phyloP scores from a whole-genome alignment of 2,797 vertebrate genomes.

The Falco naumanni region DNA sequence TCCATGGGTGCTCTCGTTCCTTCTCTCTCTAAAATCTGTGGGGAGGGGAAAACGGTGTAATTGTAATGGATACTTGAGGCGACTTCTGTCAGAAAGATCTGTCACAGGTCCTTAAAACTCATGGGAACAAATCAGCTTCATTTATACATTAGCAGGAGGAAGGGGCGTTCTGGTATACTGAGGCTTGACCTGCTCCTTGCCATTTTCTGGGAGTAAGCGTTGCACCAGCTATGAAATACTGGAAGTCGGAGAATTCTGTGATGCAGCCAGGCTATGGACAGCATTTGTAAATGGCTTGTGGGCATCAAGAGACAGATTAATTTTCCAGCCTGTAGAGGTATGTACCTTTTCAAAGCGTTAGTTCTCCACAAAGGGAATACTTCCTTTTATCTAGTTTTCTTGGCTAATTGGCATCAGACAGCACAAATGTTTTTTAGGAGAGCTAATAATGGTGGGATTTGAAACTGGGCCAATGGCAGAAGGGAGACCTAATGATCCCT shows the following conservation, averaged over 20 bases:
- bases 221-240: not conserved
- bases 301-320: not conserved
- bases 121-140: slow-evolving; percentile 46
- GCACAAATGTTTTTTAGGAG: slow-evolving; percentile 9
- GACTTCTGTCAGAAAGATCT: slow-evolving; percentile 60
- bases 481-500: slow-evolving; percentile 35
- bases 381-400: slow-evolving; percentile 7
- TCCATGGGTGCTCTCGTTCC: not conserved
- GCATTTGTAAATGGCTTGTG: not conserved
- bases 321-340: slow-evolving; percentile 6
- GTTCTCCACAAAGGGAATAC: not conserved
- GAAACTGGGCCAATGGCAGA: slow-evolving; percentile 43
- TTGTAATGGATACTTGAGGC: slow-evolving; percentile 43
- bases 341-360: slow-evolving; percentile 16
- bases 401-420: slow-evolving; percentile 29
- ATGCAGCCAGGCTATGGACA: not conserved
- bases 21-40: slow-evolving; percentile 22
- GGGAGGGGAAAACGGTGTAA: not conserved
- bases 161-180: not conserved
- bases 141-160: slow-evolving; percentile 19
- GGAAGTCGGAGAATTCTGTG: not conserved
- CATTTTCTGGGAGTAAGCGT: not conserved
- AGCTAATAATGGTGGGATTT: slow-evolving; percentile 36
- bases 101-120: slow-evolving; percentile 56
- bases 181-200: slow-evolving; percentile 32